These are phyloP conservation scores for Tetragonula carbonaria DNA, from an alignment of 2,888 invertebrate genomes.

Conservation along the genomic window DNA sequence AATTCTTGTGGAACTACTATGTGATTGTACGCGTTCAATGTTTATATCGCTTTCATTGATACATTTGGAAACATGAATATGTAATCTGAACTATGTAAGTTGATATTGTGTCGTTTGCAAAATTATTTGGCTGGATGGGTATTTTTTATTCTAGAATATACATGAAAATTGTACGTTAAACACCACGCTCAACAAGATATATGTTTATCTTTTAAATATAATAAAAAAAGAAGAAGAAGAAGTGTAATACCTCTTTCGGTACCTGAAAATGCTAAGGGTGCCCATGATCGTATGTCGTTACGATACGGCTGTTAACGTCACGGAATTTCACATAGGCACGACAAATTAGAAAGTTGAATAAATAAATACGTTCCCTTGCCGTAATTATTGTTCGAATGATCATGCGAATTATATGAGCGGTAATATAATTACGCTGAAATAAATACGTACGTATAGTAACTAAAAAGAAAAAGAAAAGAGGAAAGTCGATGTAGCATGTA, in stretches of 20 bases:
- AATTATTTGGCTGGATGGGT: conserved; percentile 1
- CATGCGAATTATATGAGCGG: conserved; percentile 14
- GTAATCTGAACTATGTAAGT: background rate
- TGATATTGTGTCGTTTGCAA: conserved; percentile 12
- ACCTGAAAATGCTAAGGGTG: conserved; percentile 28
- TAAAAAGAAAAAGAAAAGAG: conserved; percentile 27
- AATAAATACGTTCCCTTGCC: background rate
- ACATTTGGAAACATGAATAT: background rate
- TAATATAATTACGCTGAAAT: conserved; percentile 41
- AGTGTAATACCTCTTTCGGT: conserved; percentile 28
- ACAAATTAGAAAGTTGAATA: conserved; percentile 17
- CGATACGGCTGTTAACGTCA: conserved; percentile 7
- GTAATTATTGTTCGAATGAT: conserved; percentile 12
- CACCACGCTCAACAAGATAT: background rate
- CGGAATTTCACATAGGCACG: conserved; percentile 3
- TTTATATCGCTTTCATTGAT: background rate
- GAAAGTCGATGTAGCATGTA: conserved; percentile 64
- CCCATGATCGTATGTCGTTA: conserved; percentile 28
- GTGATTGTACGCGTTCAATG: background rate
- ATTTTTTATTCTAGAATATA: conserved; percentile 2
- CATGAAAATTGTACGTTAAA: background rate
- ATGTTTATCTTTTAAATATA: conserved; percentile 13
- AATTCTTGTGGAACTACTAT: conserved; percentile 6
- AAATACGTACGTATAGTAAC: conserved; percentile 32
- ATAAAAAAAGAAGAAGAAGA: background rate